A percentile compares a stretch with the other conserved stretches of the same genome.
Conservation (phyloP, 1,140 invertebrate genomes). For the Drosophila persimilis region DNA sequence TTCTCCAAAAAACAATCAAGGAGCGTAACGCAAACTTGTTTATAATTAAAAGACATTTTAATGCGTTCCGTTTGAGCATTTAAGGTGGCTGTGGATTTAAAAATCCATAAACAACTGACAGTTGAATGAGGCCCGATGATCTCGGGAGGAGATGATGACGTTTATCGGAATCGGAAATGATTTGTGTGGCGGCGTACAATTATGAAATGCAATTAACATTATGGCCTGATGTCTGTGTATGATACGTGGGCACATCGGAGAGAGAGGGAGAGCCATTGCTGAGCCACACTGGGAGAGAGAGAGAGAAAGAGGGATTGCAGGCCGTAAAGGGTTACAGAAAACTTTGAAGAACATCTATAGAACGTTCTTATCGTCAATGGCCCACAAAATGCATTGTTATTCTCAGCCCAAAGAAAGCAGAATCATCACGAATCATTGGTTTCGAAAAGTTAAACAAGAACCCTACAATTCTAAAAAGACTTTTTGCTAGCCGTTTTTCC, state of each 20-base stretch:
- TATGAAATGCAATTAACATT: constrained; percentile 55
- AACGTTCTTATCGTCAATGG: too few relatives aligned
- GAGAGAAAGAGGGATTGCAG: too few relatives aligned
- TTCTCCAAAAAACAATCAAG: constrained; percentile 44
- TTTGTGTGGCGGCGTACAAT: constrained; percentile 43
- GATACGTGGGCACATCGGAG: constrained; percentile 3
- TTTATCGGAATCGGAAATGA: constrained; percentile 42
- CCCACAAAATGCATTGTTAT: too few relatives aligned
- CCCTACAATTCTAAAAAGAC: constrained; percentile 1
- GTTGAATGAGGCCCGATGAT: constrained; percentile 24
- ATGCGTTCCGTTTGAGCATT: constrained; percentile 46
- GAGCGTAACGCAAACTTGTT: constrained; percentile 67
- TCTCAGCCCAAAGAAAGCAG: too few relatives aligned
- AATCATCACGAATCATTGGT: constrained; percentile 5
- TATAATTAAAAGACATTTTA: constrained; percentile 68
- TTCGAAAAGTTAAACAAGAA: background rate
- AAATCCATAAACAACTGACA: constrained; percentile 67
- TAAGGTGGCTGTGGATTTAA: constrained; percentile 44
- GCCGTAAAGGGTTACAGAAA: too few relatives aligned
- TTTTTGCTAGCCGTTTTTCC: constrained; percentile 28
- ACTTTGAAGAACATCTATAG: too few relatives aligned
- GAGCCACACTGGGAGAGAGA: too few relatives aligned
- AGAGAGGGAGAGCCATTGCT: background rate
- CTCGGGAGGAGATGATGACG: constrained; percentile 26
- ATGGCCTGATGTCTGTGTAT: constrained; percentile 30